Conservation (phyloP, 2,888 invertebrate genomes). For the Himalopsyche japonica region DNA sequence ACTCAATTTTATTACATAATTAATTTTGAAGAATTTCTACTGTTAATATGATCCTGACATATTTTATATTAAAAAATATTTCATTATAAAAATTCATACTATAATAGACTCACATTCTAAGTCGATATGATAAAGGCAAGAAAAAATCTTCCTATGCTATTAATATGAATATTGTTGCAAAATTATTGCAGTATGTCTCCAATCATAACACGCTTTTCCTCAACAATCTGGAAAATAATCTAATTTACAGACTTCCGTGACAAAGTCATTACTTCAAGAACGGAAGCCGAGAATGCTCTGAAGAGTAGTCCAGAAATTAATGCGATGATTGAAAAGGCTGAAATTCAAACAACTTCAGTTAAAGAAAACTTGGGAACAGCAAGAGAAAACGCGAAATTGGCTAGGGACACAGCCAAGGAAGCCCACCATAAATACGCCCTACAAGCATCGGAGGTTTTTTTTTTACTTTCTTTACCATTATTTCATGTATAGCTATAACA, state of each 20-base stretch:
- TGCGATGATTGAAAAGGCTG: conserved; percentile 70
- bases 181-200: too few relatives aligned
- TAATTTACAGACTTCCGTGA: conserved; percentile 77
- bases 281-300: conserved; percentile 78
- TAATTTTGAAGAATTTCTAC: too few relatives aligned
- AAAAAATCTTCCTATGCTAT: too few relatives aligned
- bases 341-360: conserved; percentile 71
- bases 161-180: too few relatives aligned
- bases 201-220: too few relatives aligned
- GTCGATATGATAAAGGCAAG: too few relatives aligned
- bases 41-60: too few relatives aligned
- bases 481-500: neutral
- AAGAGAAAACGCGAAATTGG: conserved; percentile 74
- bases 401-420: conserved; percentile 71
- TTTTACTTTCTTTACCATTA: neutral
- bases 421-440: conserved; percentile 80
- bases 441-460: conserved; percentile 73
- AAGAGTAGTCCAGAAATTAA: conserved; percentile 76
- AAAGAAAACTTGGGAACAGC: conserved; percentile 74
- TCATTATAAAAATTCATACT: too few relatives aligned
- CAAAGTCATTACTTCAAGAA: conserved; percentile 83
- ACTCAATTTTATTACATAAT: conserved; percentile 29
- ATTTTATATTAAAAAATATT: too few relatives aligned
- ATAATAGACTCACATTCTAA: too few relatives aligned
- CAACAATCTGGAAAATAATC: too few relatives aligned